Conservation (phyloP, 2,113 vertebrate genomes). For the Eonycteris spelaea region DNA sequence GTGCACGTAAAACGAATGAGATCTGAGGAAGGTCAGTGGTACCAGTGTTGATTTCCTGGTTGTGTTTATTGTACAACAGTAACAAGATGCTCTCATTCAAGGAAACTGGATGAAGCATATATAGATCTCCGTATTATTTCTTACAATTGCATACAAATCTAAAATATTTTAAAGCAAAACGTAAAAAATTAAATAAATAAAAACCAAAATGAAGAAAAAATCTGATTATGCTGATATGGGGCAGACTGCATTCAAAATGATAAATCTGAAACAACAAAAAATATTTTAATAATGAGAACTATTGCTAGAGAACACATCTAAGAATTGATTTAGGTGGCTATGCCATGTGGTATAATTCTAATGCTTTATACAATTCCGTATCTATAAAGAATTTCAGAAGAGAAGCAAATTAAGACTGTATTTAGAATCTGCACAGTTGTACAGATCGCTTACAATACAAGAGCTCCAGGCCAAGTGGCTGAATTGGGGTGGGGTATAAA, state of each 20-base stretch:
- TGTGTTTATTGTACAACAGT: not conserved
- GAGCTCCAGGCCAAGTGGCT: not conserved
- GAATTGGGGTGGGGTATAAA: not conserved
- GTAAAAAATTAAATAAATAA: not conserved
- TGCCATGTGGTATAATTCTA: not conserved
- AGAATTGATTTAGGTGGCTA: constrained; percentile 11
- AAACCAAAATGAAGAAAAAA: not conserved
- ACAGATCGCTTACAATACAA: not conserved
- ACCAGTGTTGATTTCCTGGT: not conserved
- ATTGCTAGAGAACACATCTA: not conserved
- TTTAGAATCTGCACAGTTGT: not conserved
- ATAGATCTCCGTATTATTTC: not conserved
- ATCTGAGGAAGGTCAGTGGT: not conserved
- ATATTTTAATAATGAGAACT: constrained; percentile 19
- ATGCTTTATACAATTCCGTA: not conserved
- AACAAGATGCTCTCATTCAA: not conserved
- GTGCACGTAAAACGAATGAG: not conserved
- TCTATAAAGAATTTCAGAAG: not conserved
- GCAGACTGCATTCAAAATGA: not conserved
- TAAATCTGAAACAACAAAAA: not conserved
- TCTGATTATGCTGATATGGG: not conserved
- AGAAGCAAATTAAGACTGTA: not conserved
- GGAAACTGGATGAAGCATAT: not conserved
- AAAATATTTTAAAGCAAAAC: constrained; percentile 25
- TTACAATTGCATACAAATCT: not conserved